phyloP scores from a whole-genome alignment of 2,113 vertebrate species.

The Odocoileus hemionus region DNA sequence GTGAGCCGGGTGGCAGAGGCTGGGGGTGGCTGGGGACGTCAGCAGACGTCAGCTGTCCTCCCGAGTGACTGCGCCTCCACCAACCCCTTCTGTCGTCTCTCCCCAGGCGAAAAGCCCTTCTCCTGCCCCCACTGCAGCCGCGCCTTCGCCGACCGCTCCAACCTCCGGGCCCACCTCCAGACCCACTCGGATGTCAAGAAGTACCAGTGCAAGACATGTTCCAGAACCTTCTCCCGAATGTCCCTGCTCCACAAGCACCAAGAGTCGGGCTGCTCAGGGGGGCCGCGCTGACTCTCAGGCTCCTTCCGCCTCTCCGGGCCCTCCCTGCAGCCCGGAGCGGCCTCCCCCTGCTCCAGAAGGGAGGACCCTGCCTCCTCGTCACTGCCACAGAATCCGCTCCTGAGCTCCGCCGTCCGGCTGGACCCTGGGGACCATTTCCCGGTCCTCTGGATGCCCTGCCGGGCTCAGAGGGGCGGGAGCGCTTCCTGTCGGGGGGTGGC shows the following conservation, averaged over 20 bases:
- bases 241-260: slow-evolving; percentile 96
- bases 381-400: not conserved
- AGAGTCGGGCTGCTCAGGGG: slow-evolving; percentile 88
- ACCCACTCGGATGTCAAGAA: slow-evolving; percentile 99
- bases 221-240: slow-evolving; percentile 98
- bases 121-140: slow-evolving; percentile 96
- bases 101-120: slow-evolving; percentile 94
- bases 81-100: not conserved
- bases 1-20: not conserved
- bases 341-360: not conserved
- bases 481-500: not conserved
- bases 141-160: slow-evolving; percentile 97
- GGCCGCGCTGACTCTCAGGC: slow-evolving; percentile 78
- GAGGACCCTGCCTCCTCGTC: not conserved
- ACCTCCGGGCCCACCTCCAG: slow-evolving; percentile 97
- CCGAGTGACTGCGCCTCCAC: not conserved
- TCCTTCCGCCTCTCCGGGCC: not conserved
- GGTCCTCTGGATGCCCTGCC: not conserved
- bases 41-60: not conserved
- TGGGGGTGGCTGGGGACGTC: not conserved
- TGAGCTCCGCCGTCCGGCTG: not conserved
- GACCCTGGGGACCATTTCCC: not conserved
- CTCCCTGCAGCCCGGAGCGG: accelerated
- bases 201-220: slow-evolving; percentile 93
- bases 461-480: not conserved